These are phyloP conservation scores for Lagopus muta DNA, from an alignment of 2,113 vertebrate species.

Conservation along the genomic window DNA sequence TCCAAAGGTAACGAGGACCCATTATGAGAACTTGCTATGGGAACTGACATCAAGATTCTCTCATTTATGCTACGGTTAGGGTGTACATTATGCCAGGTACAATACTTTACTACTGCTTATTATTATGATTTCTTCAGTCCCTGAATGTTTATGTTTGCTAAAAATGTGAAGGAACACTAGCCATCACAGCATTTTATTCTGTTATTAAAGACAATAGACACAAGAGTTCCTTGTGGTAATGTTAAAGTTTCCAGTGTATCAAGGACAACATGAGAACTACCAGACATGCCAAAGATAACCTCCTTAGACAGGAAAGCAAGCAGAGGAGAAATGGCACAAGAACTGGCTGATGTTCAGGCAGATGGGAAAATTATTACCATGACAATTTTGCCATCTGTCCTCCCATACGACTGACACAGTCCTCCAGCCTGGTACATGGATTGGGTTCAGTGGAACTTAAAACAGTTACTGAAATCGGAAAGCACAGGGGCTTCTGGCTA, in stretches of 20 bases:
- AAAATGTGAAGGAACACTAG: not conserved
- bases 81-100: not conserved
- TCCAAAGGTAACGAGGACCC: fast-evolving
- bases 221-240: not conserved
- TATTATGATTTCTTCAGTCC: not conserved
- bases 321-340: not conserved
- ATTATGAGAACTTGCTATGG: not conserved
- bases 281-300: not conserved
- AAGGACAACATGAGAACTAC: slow-evolving; percentile 1
- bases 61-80: not conserved
- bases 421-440: not conserved
- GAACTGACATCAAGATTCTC: not conserved
- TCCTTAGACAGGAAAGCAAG: not conserved
- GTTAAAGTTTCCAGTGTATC: not conserved
- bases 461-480: not conserved
- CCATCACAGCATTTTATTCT: not conserved
- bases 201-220: not conserved
- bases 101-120: not conserved
- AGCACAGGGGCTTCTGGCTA: not conserved
- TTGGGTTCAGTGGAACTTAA: not conserved
- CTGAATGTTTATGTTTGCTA: not conserved
- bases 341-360: not conserved
- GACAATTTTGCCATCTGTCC: not conserved
- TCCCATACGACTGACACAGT: not conserved
- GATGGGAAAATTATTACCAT: not conserved